Percentiles rank a stretch among this genome's conserved stretches.
Evolutionary conservation across 92 coral and sea anemone species (phyloP).

Genomic region (Ricordea florida): DNA sequence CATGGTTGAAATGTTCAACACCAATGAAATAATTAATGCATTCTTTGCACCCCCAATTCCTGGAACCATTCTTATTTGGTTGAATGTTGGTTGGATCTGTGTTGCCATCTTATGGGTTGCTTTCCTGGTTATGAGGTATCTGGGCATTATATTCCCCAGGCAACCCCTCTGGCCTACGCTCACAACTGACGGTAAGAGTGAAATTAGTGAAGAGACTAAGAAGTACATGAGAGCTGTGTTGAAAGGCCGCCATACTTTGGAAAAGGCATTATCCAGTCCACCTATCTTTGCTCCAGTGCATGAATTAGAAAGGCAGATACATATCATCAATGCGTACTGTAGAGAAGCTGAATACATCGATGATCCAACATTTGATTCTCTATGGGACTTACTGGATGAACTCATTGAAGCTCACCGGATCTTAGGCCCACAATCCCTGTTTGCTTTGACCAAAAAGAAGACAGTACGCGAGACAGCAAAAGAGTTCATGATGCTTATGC

Average conservation of each 20-base stretch:
- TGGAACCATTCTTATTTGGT: constrained; percentile 59
- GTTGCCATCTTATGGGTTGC: constrained; percentile 72
- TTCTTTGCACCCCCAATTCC: constrained; percentile 88
- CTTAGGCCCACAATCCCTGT: constrained; percentile 80
- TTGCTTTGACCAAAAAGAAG: constrained; percentile 87
- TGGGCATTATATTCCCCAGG: constrained; percentile 50
- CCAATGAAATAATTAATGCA: constrained; percentile 64
- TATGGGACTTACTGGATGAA: constrained; percentile 99
- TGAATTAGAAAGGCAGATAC: constrained; percentile 96
- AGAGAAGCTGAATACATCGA: constrained; percentile 93
- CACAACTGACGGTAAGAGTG: constrained; percentile 82
- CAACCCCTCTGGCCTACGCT: constrained; percentile 94
- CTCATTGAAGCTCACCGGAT: constrained; percentile 96
- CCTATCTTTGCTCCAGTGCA: constrained; percentile 97
- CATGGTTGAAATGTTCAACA: constrained; percentile 78
- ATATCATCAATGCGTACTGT: constrained; percentile 97
- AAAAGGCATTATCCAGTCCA: constrained; percentile 87
- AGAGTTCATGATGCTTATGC: constrained; percentile 95
- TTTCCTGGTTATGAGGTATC: constrained; percentile 80
- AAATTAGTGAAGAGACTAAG: constrained; percentile 82
- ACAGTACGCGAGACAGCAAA: constrained; percentile 94
- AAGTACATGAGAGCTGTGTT: constrained; percentile 96
- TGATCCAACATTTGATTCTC: constrained; percentile 94
- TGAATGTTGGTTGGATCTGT: constrained; percentile 66
- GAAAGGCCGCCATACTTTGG: constrained; percentile 92